Base-by-base conservation (phyloP, 2,888 invertebrate species). In the Aphrophora alni region DNA sequence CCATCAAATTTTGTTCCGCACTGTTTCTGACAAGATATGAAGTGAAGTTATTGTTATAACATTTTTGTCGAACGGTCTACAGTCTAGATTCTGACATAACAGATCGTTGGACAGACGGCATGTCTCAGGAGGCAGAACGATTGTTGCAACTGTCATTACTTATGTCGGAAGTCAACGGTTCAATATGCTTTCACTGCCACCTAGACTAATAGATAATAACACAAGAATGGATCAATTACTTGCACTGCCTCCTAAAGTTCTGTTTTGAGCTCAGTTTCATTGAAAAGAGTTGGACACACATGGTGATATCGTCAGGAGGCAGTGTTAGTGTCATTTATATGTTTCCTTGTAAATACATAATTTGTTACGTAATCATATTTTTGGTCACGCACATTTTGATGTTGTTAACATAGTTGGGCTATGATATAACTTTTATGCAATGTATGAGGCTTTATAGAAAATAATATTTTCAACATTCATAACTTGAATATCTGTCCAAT, bases 121-220 rank as follows among this genome's bases (percentile, higher is more conserved):
- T 59, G 59, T 59, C 59, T 59, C 59, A 21, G 59, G 59, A 59
- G 59, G 59, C 59, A 59, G 59, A 59, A 59, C 59, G 59, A 59
- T 59, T 33, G 33, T 59, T 59, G 59, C 59, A 59, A 59, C 59
- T 59, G 59, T 59, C 59, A 59, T 59, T 59, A 59, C 59, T 59
- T 7, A 59, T 59, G 59, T 59, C 59, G 59, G 59, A 59, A 59
- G 59, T 59, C 59, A 59, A 21, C 59, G 12, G 59, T 59, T 59
- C 12, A 59, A 21, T 21, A 14, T 59, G 59, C 59, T 59, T 59
- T 59, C 59, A 59, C 59, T 59, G 59, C 59, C 59, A 59, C 59
- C 59, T 59, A 59, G 59, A 59, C 59, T 59, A 59, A 59, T 59
- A 59, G 59, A 59, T 59, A 59, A 59, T 59, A 59, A 59, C 59